phyloP scores from a whole-genome alignment of 2,797 vertebrate genomes.

The Manis javanica region DNA sequence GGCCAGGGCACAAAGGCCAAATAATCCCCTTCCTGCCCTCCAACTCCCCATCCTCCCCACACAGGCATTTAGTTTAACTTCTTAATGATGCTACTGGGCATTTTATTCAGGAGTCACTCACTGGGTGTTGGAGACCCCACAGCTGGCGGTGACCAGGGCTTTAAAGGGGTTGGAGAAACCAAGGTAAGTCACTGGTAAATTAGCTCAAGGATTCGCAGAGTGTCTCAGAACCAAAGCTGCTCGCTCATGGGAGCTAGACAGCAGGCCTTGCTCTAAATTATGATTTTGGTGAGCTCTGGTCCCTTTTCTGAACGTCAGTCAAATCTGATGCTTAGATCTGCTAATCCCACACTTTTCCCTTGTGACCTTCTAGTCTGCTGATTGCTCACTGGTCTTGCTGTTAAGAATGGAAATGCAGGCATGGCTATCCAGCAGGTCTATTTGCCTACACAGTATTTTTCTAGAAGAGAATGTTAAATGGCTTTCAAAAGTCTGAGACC shows the following conservation, averaged over 20 bases:
- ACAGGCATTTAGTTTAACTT: neutral
- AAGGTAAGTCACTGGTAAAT: neutral
- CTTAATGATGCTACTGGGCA: neutral
- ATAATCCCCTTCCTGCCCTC: neutral
- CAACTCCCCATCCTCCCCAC: fast-evolving
- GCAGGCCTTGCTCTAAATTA: neutral
- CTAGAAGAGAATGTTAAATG: neutral
- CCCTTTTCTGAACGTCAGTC: neutral
- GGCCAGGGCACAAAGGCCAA: neutral
- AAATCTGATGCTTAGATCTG: neutral
- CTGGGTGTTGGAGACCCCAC: neutral
- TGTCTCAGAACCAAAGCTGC: neutral
- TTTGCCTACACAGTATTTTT: neutral
- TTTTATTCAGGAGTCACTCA: neutral
- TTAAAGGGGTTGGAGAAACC: neutral
- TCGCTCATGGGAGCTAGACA: neutral
- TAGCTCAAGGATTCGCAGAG: neutral
- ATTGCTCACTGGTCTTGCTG: neutral
- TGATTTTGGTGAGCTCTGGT: neutral
- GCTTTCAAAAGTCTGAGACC: neutral
- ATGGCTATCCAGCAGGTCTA: no score
- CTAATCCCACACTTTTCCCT: neutral
- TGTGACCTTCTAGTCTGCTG: no score
- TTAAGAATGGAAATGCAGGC: neutral
- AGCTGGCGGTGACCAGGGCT: neutral